Conservation (phyloP, 2,888 invertebrate genomes). For the Leptopilina drosophilae region DNA sequence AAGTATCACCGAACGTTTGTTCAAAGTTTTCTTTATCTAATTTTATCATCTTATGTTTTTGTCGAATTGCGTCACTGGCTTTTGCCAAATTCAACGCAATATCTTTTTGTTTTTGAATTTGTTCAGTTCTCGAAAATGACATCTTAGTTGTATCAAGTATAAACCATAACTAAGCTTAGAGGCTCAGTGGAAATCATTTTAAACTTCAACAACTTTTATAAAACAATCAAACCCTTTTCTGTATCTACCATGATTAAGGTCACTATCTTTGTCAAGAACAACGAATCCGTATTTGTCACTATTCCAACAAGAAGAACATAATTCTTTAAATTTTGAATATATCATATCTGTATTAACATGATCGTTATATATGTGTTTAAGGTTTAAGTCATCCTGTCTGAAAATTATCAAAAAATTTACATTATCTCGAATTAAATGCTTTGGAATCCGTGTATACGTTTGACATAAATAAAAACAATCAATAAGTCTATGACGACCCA, state of each 20-base stretch:
- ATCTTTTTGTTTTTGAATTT: conserved; percentile 30
- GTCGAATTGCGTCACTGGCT: conserved; percentile 49
- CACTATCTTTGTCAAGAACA: conserved; percentile 64
- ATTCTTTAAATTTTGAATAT: too few relatives aligned
- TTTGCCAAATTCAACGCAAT: background rate
- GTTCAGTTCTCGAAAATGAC: background rate
- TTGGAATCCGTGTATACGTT: conserved; percentile 17
- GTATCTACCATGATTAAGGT: conserved; percentile 63
- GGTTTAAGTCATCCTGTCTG: background rate
- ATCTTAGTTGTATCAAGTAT: background rate
- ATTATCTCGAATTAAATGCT: conserved; percentile 31
- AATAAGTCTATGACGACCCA: too few relatives aligned
- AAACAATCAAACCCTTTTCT: conserved; percentile 64
- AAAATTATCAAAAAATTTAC: conserved; percentile 13
- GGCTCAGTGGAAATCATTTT: background rate
- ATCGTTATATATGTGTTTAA: background rate
- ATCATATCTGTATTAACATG: too few relatives aligned
- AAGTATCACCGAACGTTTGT: conserved; percentile 11
- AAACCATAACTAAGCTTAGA: conserved; percentile 42
- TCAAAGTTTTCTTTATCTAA: conserved; percentile 33
- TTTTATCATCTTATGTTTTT: conserved; percentile 48
- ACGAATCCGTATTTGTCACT: conserved; percentile 52
- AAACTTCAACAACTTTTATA: background rate
- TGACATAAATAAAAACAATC: background rate
- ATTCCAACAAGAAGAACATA: too few relatives aligned